These are phyloP conservation scores for Maniola hyperantus DNA, from an alignment of 2,888 invertebrate species.

Conservation along the genomic window DNA sequence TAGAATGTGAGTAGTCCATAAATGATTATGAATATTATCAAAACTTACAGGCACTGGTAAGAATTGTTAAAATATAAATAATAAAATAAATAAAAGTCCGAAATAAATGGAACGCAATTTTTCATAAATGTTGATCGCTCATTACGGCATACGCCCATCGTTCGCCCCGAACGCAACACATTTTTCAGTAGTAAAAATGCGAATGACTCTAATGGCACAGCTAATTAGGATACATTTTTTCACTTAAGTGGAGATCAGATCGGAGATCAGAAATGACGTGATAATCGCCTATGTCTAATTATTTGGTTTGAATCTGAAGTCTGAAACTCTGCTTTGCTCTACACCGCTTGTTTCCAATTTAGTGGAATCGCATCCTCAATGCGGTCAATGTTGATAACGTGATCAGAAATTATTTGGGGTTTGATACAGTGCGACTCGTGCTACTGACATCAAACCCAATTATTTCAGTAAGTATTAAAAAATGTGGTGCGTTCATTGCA, in stretches of 20 bases:
- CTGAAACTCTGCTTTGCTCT: too few relatives aligned
- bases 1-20: constrained; percentile 46
- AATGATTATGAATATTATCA: constrained; percentile 71
- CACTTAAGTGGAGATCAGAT: not conserved
- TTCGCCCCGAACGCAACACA: not conserved
- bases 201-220: not conserved
- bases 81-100: constrained; percentile 44
- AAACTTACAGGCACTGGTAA: constrained; percentile 78
- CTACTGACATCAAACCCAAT: not conserved
- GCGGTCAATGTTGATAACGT: not conserved
- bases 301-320: too few relatives aligned
- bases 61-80: constrained; percentile 44
- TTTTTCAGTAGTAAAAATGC: not conserved
- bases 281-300: too few relatives aligned
- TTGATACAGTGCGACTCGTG: not conserved
- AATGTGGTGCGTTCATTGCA: not conserved
- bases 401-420: not conserved
- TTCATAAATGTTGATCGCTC: constrained; percentile 27
- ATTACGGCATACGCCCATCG: not conserved
- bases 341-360: not conserved
- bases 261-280: not conserved
- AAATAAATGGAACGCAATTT: constrained; percentile 17
- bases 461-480: not conserved
- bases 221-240: not conserved
- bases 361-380: not conserved